Base-by-base conservation (phyloP, 2,888 invertebrate species). In the Lithophane socia region DNA sequence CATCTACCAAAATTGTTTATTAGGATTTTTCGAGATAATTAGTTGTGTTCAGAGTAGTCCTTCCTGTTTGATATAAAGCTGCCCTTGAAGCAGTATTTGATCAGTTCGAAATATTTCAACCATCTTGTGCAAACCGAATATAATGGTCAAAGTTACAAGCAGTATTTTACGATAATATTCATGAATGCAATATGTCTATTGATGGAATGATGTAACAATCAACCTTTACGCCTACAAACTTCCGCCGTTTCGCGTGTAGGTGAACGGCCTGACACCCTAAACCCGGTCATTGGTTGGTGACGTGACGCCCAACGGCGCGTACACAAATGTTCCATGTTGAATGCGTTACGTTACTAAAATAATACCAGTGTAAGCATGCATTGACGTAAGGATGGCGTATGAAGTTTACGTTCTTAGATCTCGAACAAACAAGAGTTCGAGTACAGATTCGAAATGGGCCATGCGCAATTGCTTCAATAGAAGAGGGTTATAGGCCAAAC, bases 141-240 rank as follows among this genome's bases (percentile, higher is more conserved):
- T n/a, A 79, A 83, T 75, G 63, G 67, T 61, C 24, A 75, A 71
- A 67, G 29, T 63, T 63, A 69, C 82, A 89, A 86, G 83, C 79
- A 82, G 75, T 78, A 47, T 83, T 88, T 86, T 85, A 85, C 73
- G 78, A 79, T 77, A 80, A 82, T 76, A 87, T 72, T 71, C 71
- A 76, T 77, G 78, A 85, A 86, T 90, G 73, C 72, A 86, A 80
- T 74, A 84, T 83, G 77, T 89, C 83, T 88, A 80, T 56, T 80
- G 80, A 81, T 60, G 79, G 78, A 86, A 90, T 94, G 94, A 94
- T 94, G 94, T 94, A 94, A 95, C 88, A 86, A 83, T 87, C 92
- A 94, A 94, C 95, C 95, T 95, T 95, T 91, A 92, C 95, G 89
- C 95, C 95, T 90, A 94, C 95, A 80, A 67, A 88, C 88, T 90